Evolutionary conservation across 2,113 vertebrate genomes (phyloP).

Genomic region (Piaya cayana): DNA sequence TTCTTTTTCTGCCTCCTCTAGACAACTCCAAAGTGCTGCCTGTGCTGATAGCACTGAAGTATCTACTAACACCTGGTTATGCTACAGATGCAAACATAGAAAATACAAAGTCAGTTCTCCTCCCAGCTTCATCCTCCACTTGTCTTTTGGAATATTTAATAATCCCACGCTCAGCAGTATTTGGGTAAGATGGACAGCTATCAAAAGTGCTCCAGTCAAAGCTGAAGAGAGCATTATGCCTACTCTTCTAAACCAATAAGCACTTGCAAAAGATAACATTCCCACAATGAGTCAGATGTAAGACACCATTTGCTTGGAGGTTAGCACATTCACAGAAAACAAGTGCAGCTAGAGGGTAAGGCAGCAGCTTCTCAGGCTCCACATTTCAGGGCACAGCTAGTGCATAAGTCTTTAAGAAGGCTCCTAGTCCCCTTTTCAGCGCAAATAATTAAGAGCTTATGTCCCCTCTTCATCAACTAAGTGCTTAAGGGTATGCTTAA

Average conservation of each 20-base stretch:
- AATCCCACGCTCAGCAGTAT: neutral
- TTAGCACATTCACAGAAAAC: neutral
- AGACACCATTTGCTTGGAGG: neutral
- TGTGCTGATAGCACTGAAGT: neutral
- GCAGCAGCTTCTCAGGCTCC: neutral
- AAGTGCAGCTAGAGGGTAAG: neutral
- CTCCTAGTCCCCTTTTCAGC: neutral
- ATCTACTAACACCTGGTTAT: neutral
- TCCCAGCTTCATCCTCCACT: neutral
- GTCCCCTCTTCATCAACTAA: neutral
- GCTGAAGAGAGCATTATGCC: neutral
- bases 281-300: neutral
- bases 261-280: neutral
- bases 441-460: slow-evolving; percentile 18
- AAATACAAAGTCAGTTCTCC: neutral
- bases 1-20: neutral
- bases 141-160: slow-evolving; percentile 15
- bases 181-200: neutral
- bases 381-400: neutral
- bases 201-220: neutral
- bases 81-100: neutral
- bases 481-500: neutral
- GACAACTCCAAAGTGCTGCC: neutral
- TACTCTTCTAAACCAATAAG: neutral
- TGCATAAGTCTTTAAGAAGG: fast-evolving